Conservation (phyloP, 2,797 vertebrate species). For the Lithobates sylvaticus region DNA sequence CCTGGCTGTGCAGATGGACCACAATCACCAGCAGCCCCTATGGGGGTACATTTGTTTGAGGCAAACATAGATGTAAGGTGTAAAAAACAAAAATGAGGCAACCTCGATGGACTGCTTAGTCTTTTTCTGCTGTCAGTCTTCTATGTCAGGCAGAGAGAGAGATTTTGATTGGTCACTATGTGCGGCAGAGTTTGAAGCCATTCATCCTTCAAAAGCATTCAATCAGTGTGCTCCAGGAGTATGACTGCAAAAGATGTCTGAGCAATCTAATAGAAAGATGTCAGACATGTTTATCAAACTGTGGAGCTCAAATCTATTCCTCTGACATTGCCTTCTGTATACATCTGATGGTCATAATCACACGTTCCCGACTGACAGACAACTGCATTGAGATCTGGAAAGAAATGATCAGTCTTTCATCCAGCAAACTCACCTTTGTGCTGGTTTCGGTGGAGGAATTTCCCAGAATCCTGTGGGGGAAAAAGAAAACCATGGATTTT, state of each 20-base stretch:
- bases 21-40: too few relatives aligned
- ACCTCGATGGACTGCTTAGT: too few relatives aligned
- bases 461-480: slow-evolving; percentile 6
- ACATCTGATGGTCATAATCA: background rate
- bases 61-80: too few relatives aligned
- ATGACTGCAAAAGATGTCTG: background rate
- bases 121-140: too few relatives aligned
- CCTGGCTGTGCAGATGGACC: too few relatives aligned
- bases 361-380: background rate
- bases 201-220: too few relatives aligned
- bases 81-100: too few relatives aligned
- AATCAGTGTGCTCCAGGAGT: background rate
- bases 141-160: too few relatives aligned
- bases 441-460: slow-evolving; percentile 7
- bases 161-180: too few relatives aligned
- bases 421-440: slow-evolving; percentile 18
- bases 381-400: background rate
- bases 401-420: background rate
- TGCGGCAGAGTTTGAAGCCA: too few relatives aligned
- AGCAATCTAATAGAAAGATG: background rate
- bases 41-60: too few relatives aligned
- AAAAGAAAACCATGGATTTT: background rate
- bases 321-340: background rate
- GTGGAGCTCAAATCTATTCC: background rate
- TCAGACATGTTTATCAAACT: background rate